phyloP scores from a whole-genome alignment of 2,113 vertebrate species.

The Loxodonta africana region DNA sequence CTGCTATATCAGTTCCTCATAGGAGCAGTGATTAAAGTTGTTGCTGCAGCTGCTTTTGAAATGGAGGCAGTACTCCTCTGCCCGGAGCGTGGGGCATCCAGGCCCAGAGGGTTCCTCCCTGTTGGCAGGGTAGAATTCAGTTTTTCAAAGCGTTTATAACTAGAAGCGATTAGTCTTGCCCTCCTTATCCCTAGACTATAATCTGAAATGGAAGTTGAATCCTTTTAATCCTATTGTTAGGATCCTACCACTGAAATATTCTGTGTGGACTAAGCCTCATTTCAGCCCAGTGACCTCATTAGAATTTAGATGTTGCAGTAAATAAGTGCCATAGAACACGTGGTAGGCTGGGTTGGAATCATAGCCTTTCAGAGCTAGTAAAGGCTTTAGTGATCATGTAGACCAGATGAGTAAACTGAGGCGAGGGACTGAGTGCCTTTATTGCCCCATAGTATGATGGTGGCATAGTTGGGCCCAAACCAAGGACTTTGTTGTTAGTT shows the following conservation, averaged over 20 bases:
- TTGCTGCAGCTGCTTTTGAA: not conserved
- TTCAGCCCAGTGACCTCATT: not conserved
- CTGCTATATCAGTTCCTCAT: not conserved
- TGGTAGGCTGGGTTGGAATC: not conserved
- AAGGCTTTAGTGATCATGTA: not conserved
- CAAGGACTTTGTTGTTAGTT: not conserved
- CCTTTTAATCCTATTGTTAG: not conserved
- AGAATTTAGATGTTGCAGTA: not conserved
- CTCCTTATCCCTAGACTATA: not conserved
- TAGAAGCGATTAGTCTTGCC: not conserved
- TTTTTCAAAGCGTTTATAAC: not conserved
- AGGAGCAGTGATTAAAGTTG: not conserved
- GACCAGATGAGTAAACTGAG: not conserved
- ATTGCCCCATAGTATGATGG: not conserved
- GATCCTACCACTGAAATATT: not conserved
- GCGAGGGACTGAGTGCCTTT: not conserved
- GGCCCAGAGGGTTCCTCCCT: not conserved
- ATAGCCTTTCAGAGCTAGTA: not conserved
- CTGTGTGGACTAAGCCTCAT: not conserved
- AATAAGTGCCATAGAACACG: not conserved
- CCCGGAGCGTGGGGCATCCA: no score
- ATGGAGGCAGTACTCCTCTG: not conserved
- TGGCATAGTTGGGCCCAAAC: not conserved
- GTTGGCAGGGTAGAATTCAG: not conserved
- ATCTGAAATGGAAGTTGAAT: not conserved